These are phyloP conservation scores for Protonibea diacanthus DNA, from an alignment of 2,797 vertebrate species.

Conservation along the genomic window DNA sequence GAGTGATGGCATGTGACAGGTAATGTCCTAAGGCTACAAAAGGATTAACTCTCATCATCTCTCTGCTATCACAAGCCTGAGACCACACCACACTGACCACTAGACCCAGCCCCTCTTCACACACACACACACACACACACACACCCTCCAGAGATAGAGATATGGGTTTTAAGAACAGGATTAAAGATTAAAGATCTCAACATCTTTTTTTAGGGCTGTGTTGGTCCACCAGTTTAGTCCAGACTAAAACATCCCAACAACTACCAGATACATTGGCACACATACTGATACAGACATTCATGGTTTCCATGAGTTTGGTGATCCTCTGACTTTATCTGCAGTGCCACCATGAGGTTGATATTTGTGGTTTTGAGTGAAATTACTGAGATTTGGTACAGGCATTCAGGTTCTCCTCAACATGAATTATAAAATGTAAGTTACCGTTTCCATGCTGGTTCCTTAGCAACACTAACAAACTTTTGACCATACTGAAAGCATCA, in stretches of 20 bases:
- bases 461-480: neutral
- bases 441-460: neutral
- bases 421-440: neutral
- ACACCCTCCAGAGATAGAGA: no score
- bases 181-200: no score
- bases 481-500: neutral
- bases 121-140: slow-evolving; percentile 41
- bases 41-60: slow-evolving; percentile 42
- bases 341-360: neutral
- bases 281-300: neutral
- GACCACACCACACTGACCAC: slow-evolving; percentile 26
- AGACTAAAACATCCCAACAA: neutral
- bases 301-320: neutral
- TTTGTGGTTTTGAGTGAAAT: neutral
- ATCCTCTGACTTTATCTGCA: neutral
- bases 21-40: slow-evolving; percentile 34
- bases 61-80: slow-evolving; percentile 37
- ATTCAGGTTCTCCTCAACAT: neutral
- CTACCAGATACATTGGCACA: neutral
- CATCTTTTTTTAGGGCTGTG: no score
- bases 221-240: neutral
- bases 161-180: neutral
- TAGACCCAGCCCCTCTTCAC: slow-evolving; percentile 26
- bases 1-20: slow-evolving; percentile 59
- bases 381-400: no score